Evolutionary conservation across 2,888 invertebrate species (phyloP).

Genomic region (Orthonychiurus folsomi): DNA sequence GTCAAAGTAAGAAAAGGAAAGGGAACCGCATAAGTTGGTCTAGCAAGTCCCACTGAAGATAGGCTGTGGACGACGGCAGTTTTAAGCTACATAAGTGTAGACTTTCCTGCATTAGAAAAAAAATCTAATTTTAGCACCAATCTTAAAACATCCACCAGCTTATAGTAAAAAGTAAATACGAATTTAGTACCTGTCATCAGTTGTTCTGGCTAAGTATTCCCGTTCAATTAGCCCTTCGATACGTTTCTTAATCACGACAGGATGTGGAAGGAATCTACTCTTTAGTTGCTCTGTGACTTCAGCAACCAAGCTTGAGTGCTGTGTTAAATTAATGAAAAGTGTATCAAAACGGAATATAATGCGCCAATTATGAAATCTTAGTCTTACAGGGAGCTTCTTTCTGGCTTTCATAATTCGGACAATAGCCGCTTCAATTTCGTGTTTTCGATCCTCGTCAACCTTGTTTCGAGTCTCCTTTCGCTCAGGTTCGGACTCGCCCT

Average conservation of each 20-base stretch:
- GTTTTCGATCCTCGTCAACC: constrained; percentile 97
- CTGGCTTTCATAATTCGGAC: constrained; percentile 98
- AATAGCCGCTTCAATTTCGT: constrained; percentile 98
- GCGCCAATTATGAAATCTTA: constrained; percentile 1
- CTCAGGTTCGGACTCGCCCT: constrained; percentile 98
- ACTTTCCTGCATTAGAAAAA: constrained; percentile 58
- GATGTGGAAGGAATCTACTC: constrained; percentile 93
- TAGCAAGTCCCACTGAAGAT: too few species aligned
- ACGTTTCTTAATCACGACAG: constrained; percentile 96
- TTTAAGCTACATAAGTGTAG: constrained; percentile 88
- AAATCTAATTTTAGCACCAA: neutral
- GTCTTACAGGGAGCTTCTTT: constrained; percentile 74
- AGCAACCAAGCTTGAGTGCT: constrained; percentile 88
- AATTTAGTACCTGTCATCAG: constrained; percentile 67
- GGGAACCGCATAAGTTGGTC: too few species aligned
- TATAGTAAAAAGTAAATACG: neutral
- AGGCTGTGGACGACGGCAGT: constrained; percentile 4
- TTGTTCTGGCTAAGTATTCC: constrained; percentile 94
- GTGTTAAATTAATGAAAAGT: constrained; percentile 35
- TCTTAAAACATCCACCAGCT: neutral
- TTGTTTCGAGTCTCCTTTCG: constrained; percentile 94
- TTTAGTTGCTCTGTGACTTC: constrained; percentile 97
- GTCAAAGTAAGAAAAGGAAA: too few species aligned
- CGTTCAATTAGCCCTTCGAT: constrained; percentile 99
- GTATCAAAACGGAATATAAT: too few species aligned